phyloP scores from a whole-genome alignment of 2,113 vertebrate genomes.

The Gymnarchus niloticus region DNA sequence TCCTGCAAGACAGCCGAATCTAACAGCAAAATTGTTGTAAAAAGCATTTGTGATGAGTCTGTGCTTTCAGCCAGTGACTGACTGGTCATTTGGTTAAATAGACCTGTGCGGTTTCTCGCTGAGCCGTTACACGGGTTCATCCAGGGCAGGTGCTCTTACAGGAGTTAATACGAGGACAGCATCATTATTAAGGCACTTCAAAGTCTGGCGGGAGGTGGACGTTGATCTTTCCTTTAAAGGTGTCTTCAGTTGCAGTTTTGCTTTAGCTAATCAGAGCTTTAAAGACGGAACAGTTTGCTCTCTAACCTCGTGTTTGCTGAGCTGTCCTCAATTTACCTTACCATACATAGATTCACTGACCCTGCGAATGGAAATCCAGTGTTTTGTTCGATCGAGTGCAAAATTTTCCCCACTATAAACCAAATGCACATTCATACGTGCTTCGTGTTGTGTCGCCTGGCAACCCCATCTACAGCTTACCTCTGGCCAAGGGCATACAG shows the following conservation, averaged over 20 bases:
- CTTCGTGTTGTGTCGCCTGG: background rate
- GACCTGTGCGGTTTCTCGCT: background rate
- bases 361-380: background rate
- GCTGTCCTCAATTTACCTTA: slow-evolving; percentile 14
- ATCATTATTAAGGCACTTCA: slow-evolving; percentile 1
- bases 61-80: background rate
- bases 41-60: background rate
- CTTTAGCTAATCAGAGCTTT: background rate
- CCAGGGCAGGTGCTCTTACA: background rate
- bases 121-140: slow-evolving; percentile 6
- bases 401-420: background rate
- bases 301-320: background rate
- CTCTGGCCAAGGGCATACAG: background rate
- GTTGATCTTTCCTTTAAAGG: slow-evolving; percentile 14
- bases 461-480: background rate
- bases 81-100: too few relatives aligned
- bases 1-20: background rate
- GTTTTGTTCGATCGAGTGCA: background rate
- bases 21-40: too few relatives aligned
- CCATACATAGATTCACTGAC: background rate
- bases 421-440: background rate
- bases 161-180: background rate
- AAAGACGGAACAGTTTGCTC: background rate
- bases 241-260: background rate
- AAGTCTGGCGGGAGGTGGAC: background rate